These are phyloP conservation scores for Plutomurus gul DNA, from an alignment of 1,140 invertebrate species.

Conservation along the genomic window DNA sequence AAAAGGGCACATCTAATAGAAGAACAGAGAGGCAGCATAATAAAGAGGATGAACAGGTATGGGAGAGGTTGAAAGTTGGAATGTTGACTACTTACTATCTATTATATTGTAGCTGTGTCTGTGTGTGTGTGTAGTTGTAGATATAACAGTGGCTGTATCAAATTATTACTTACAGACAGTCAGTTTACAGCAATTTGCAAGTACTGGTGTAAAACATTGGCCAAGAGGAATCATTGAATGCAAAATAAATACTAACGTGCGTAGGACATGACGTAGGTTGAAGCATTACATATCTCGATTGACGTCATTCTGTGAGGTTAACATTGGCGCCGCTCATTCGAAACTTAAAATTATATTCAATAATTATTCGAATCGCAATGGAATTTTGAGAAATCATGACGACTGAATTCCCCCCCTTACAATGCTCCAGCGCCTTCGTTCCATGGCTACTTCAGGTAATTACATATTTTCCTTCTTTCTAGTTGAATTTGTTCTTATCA, in stretches of 20 bases:
- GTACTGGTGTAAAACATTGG: too few species aligned
- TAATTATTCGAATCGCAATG: neutral
- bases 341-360: neutral
- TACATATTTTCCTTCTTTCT: neutral
- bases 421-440: constrained; percentile 10
- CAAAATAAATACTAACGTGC: neutral
- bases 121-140: too few species aligned
- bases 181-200: too few species aligned
- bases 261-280: neutral
- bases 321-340: neutral
- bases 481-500: neutral
- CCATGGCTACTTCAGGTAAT: constrained; percentile 14
- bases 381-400: constrained; percentile 8
- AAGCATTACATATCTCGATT: neutral
- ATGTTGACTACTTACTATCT: too few species aligned
- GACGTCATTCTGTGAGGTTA: constrained; percentile 18
- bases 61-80: too few species aligned
- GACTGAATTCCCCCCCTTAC: constrained; percentile 22
- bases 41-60: too few species aligned
- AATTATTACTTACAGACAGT: neutral
- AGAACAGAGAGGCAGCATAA: too few species aligned
- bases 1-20: too few species aligned
- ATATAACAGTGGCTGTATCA: too few species aligned
- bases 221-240: neutral
- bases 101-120: too few species aligned